Base-by-base conservation (phyloP, 2,888 invertebrate species). In the Sminthurinus aureus region DNA sequence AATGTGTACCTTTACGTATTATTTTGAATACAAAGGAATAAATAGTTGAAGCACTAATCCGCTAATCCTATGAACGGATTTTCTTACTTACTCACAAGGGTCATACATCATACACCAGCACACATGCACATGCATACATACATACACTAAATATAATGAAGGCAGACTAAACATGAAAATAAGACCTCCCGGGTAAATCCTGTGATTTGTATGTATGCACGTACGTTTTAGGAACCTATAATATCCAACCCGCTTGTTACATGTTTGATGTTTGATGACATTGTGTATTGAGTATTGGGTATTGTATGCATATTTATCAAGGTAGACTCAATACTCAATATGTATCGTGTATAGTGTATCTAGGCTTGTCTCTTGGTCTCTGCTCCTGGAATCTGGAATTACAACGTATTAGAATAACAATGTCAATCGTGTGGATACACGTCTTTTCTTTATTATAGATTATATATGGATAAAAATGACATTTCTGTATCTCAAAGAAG, bases 41-140 rank as follows among this genome's bases (percentile, higher is more conserved):
- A 71, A 51, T 69, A 71, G 71, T 77, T 69, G 38, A 38, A 71
- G 51, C 51, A 58, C 82, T 82, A 82, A 82, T 82, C 82, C 71
- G 50, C 78, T 82, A 82, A 82, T 82, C 78, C 82, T 82, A 67
- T 78, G 82, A 71, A 78, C 67, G 82, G 82, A 78, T 82, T 78
- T 82, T 82, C 82, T 58, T 67, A 20, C 51, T 79, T 18, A 58
- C 79, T 11, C 52, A n/a, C 38, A 38, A 38, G 38, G 38, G 38
- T 38, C 38, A 38, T 38, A 38, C 38, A 38, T n/a, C 38, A 38
- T 6, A 38, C 1, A 38, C 38, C 1, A 38, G 38, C 38, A 38
- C 38, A 38, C 38, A 38, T 6, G n/a, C n/a, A n/a, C n/a, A n/a
- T n/a, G n/a, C n/a, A n/a, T 38, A 38, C 1, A 38, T 6, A 38